phyloP scores from a whole-genome alignment of 2,888 invertebrate species.

The Apodemia hepburni region DNA sequence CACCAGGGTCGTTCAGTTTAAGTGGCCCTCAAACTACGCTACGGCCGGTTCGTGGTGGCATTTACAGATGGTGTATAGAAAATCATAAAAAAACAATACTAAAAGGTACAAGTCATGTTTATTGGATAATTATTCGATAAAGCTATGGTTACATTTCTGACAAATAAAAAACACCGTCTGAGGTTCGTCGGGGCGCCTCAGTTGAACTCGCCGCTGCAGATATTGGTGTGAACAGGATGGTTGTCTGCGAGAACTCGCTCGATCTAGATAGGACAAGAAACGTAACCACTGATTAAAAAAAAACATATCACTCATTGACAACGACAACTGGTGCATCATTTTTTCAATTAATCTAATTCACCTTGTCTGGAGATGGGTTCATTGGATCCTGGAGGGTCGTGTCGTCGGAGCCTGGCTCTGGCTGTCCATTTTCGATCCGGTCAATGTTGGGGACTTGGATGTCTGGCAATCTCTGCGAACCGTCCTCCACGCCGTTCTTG shows the following conservation, averaged over 20 bases:
- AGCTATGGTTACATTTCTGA: slow-evolving; percentile 13
- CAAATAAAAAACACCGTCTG: slow-evolving; percentile 11
- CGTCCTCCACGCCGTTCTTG: too few relatives aligned
- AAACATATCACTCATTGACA: too few relatives aligned
- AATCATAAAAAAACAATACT: not conserved
- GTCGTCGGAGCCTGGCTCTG: not conserved
- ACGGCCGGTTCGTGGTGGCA: too few relatives aligned
- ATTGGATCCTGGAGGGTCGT: not conserved
- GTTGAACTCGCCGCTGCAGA: not conserved
- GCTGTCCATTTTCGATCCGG: too few relatives aligned
- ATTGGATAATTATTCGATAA: slow-evolving; percentile 8
- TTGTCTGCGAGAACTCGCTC: slow-evolving; percentile 4
- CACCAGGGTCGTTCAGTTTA: too few relatives aligned
- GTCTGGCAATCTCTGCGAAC: too few relatives aligned
- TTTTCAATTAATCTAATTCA: slow-evolving; percentile 16
- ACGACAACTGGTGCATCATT: not conserved
- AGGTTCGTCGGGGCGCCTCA: too few relatives aligned
- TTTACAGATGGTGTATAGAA: too few relatives aligned
- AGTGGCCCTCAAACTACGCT: too few relatives aligned
- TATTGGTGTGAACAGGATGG: slow-evolving; percentile 4
- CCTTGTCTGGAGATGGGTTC: slow-evolving; percentile 10
- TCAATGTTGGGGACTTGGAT: too few relatives aligned
- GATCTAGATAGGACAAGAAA: slow-evolving; percentile 15
- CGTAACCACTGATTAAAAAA: slow-evolving; percentile 8
- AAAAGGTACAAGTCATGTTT: not conserved